Conservation (phyloP, 2,797 vertebrate genomes). For the Holocentrus rufus region DNA sequence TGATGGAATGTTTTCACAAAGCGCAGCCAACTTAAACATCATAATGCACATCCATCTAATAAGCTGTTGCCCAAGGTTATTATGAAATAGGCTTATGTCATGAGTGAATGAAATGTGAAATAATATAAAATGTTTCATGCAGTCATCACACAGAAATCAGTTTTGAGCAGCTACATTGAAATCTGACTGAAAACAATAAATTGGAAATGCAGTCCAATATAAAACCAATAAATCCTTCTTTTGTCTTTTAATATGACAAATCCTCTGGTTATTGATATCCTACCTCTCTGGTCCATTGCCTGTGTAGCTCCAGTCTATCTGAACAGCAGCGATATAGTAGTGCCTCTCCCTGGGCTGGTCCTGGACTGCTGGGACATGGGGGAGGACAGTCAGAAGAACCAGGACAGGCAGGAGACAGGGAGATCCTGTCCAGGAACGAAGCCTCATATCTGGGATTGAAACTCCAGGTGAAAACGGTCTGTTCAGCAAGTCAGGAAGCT, state of each 20-base stretch:
- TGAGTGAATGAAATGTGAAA: neutral
- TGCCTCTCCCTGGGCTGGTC: conserved; percentile 71
- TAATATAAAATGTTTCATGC: neutral
- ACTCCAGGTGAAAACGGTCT: conserved; percentile 44
- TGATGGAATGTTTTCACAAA: neutral
- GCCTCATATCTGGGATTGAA: conserved; percentile 74
- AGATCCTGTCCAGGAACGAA: conserved; percentile 50
- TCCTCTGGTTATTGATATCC: neutral
- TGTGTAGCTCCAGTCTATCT: conserved; percentile 82
- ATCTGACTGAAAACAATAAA: too few species aligned
- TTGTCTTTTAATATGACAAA: neutral
- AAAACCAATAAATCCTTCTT: too few species aligned
- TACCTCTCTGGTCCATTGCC: conserved; percentile 71
- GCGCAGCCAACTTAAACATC: neutral
- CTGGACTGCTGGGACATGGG: conserved; percentile 34
- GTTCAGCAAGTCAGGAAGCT: conserved; percentile 47
- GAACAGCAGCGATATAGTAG: conserved; percentile 83
- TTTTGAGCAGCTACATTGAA: neutral
- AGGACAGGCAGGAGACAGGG: conserved; percentile 58
- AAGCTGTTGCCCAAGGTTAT: neutral
- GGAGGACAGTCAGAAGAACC: conserved; percentile 52
- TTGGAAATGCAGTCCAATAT: too few species aligned
- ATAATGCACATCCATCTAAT: neutral
- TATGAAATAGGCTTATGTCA: neutral
- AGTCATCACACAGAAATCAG: too few species aligned